Conservation (phyloP, 2,888 invertebrate genomes). For the Julus scanicus region DNA sequence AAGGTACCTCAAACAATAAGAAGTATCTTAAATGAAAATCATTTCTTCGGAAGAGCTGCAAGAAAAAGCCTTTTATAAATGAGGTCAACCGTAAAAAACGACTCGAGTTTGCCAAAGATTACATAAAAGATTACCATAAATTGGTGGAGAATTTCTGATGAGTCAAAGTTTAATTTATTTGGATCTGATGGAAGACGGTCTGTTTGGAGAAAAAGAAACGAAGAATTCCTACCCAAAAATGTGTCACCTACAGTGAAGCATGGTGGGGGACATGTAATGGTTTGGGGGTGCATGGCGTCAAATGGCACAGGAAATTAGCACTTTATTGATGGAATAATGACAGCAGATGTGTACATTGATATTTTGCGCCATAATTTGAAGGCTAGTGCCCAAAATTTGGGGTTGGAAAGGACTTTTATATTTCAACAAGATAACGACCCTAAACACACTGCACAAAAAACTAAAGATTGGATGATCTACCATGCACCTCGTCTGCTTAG, state of each 20-base stretch:
- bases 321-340: slow-evolving; percentile 50
- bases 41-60: neutral
- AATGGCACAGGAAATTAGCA: slow-evolving; percentile 36
- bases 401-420: neutral
- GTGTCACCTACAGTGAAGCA: neutral
- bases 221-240: neutral
- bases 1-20: neutral
- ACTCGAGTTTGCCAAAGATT: neutral
- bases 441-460: slow-evolving; percentile 36
- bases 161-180: neutral
- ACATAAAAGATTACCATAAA: neutral
- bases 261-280: neutral
- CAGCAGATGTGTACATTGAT: neutral
- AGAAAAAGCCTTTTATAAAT: neutral
- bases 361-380: neutral
- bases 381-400: neutral
- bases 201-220: neutral
- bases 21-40: neutral
- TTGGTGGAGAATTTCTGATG: neutral
- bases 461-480: neutral
- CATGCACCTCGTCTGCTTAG: neutral
- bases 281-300: slow-evolving; percentile 46
- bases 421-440: slow-evolving; percentile 51
- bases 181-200: neutral
- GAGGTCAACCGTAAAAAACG: neutral